phyloP scores from a whole-genome alignment of 2,888 invertebrate genomes.

The Macrosiphum euphorbiae region DNA sequence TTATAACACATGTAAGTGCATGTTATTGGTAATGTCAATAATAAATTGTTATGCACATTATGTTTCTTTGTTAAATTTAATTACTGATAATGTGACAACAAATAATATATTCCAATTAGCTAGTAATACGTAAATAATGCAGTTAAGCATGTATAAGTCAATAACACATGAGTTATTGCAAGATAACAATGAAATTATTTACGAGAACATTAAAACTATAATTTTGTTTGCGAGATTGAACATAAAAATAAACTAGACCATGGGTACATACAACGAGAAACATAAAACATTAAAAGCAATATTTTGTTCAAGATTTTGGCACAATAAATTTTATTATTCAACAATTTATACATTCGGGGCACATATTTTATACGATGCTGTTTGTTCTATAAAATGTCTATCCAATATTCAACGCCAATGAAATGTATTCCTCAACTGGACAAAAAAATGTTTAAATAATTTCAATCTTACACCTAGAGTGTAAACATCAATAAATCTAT shows the following conservation, averaged over 20 bases:
- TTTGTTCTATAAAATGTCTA: not conserved
- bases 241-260: slow-evolving; percentile 13
- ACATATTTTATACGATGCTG: not conserved
- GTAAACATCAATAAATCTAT: not conserved
- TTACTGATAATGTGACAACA: slow-evolving; percentile 17
- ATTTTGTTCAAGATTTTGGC: slow-evolving; percentile 36
- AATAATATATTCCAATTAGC: slow-evolving; percentile 22
- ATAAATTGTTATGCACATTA: not conserved
- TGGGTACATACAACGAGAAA: slow-evolving; percentile 8
- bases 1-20: not conserved
- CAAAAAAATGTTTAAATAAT: not conserved
- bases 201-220: slow-evolving; percentile 27
- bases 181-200: slow-evolving; percentile 20
- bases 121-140: not conserved
- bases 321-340: slow-evolving; percentile 14
- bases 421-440: not conserved
- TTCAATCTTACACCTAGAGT: not conserved
- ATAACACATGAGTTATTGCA: slow-evolving; percentile 24
- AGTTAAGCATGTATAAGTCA: not conserved
- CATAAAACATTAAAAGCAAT: slow-evolving; percentile 40
- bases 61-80: not conserved
- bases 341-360: slow-evolving; percentile 15
- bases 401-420: not conserved
- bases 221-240: not conserved
- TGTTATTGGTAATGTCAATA: not conserved